Evolutionary conservation across 2,888 invertebrate genomes (phyloP), one percentile per base, ranked within the genome.

Genomic region (Plebejus melissa): DNA sequence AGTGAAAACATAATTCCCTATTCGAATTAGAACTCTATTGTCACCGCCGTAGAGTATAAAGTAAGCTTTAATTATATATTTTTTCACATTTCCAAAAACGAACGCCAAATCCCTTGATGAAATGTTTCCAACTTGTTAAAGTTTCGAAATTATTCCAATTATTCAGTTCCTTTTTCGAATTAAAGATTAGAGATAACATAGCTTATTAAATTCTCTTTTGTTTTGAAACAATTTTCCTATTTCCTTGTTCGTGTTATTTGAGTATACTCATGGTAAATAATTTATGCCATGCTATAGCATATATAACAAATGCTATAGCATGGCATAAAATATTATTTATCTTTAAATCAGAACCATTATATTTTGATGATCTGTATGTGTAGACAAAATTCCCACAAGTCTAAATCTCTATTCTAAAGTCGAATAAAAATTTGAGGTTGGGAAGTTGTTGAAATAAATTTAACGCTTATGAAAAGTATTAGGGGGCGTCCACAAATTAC

Each of bases 1-100:
- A 93, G 91, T 90, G 91, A 90, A 91, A 91, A 89, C 90, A 90
- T 90, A 90, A 87, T 82, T 80, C 77, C 36, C 60, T 72, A 76
- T 16, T 75, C 76, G 80, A 82, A 85, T 83, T 79, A 77, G 81
- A 77, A 85, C 86, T 83, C 82, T 87, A 85, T 79, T 22, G 5
- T 50, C 70, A 58, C 74, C 74, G 7, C 0, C 4, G 54, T 76
- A 71, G n/a, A 57, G 71, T 9, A 22, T 38, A 58, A 71, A 65
- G 16, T 46, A n/a, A 41, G 58, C 28, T 58, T 41, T 71, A 38
- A 71, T 75, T 75, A 57, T 22, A 22, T 57, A 5, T 65, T 65
- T 74, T 75, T 75, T 54, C 28, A 57, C 38, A 70, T 70, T 75
- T 54, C 70, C 6, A 13, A 70, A 71, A 71, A 60, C 74, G 76